Evolutionary conservation across 2,888 invertebrate genomes (phyloP).

Genomic region (Pheosia gnoma): DNA sequence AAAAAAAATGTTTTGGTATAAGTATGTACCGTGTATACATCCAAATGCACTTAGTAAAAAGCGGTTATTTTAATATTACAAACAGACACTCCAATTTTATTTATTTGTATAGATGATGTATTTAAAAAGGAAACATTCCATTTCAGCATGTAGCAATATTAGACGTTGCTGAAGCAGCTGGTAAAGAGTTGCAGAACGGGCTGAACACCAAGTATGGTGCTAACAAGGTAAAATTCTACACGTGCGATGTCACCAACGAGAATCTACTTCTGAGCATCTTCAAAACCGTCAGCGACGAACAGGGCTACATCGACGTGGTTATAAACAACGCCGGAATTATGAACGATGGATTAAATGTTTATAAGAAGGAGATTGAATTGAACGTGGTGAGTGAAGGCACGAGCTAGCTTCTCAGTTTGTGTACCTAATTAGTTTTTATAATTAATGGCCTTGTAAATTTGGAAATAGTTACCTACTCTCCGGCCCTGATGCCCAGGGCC

Average conservation of each 20-base stretch:
- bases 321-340: slow-evolving; percentile 49
- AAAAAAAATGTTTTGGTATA: no score
- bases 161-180: slow-evolving; percentile 46
- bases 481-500: no score
- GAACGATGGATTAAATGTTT: slow-evolving; percentile 35
- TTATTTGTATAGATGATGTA: no score
- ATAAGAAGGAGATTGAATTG: slow-evolving; percentile 40
- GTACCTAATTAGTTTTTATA: no score
- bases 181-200: slow-evolving; percentile 45
- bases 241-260: slow-evolving; percentile 53
- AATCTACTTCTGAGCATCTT: slow-evolving; percentile 35
- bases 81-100: no score
- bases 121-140: not conserved
- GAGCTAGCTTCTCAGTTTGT: no score
- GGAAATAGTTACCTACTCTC: no score
- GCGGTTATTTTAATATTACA: no score
- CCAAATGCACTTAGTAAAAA: no score
- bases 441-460: no score
- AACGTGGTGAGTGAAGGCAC: slow-evolving; percentile 39
- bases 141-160: slow-evolving; percentile 49
- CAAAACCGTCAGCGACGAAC: slow-evolving; percentile 21
- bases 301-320: slow-evolving; percentile 41
- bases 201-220: slow-evolving; percentile 46
- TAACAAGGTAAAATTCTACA: slow-evolving; percentile 48
- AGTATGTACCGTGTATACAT: no score